phyloP scores from a whole-genome alignment of 2,888 invertebrate species.

The Scrobipalpa atriplicella region DNA sequence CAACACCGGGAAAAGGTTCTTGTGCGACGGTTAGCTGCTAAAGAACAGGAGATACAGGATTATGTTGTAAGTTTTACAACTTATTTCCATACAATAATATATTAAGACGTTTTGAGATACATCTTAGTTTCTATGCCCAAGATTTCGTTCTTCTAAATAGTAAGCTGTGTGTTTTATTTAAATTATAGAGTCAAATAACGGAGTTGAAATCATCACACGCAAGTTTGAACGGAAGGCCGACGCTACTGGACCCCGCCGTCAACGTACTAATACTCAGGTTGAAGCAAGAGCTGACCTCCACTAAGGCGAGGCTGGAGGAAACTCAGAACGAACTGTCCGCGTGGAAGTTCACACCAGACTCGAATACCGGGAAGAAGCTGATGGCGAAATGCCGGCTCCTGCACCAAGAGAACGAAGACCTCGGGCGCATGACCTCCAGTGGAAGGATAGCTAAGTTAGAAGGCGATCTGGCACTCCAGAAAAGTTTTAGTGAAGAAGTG shows the following conservation, averaged over 20 bases:
- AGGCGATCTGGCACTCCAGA: constrained; percentile 96
- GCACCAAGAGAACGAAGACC: constrained; percentile 98
- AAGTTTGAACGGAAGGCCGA: constrained; percentile 88
- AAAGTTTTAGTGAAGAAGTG: constrained; percentile 97
- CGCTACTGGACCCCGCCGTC: constrained; percentile 96
- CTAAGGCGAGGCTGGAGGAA: constrained; percentile 96
- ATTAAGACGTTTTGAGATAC: no score
- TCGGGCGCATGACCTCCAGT: constrained; percentile 97
- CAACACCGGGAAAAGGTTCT: constrained; percentile 96
- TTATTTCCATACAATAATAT: background rate
- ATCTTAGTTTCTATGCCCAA: no score
- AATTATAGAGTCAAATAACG: constrained; percentile 93
- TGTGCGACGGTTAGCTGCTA: constrained; percentile 94
- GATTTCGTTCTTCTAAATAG: no score
- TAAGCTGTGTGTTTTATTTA: background rate
- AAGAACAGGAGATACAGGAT: constrained; percentile 98
- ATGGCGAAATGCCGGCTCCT: constrained; percentile 98
- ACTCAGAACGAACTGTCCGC: constrained; percentile 98
- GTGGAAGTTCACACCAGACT: constrained; percentile 99
- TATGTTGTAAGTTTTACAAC: constrained; percentile 90
- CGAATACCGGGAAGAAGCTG: constrained; percentile 97
- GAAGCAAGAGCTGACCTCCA: constrained; percentile 93
- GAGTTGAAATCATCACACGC: constrained; percentile 96
- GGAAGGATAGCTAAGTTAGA: constrained; percentile 97
- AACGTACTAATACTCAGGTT: constrained; percentile 96